phyloP scores from a whole-genome alignment of 2,113 vertebrate species.

The Macroglossus sobrinus region DNA sequence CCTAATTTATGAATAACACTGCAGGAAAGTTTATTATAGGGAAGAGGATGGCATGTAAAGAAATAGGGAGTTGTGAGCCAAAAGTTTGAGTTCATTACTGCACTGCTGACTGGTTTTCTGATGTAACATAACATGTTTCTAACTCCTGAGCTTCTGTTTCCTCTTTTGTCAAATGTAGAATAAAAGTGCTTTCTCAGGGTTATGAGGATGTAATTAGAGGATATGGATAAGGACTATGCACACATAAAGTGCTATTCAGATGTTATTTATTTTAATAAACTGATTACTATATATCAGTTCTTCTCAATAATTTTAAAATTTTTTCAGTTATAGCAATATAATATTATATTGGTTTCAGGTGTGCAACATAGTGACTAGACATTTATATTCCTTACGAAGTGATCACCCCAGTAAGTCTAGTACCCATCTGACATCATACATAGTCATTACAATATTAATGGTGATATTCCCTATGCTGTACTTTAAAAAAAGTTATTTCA shows the following conservation, averaged over 20 bases:
- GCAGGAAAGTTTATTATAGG: neutral
- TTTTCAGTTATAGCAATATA: neutral
- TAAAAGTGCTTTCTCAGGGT: neutral
- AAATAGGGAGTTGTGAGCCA: neutral
- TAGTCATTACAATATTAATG: neutral
- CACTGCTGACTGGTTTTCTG: neutral
- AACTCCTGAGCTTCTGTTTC: neutral
- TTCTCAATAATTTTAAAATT: neutral
- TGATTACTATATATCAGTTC: neutral
- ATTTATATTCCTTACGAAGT: neutral
- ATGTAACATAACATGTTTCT: neutral
- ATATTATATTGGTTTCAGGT: neutral
- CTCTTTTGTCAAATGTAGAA: neutral
- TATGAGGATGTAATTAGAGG: neutral
- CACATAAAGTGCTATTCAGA: neutral
- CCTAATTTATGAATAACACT: neutral
- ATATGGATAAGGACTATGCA: neutral
- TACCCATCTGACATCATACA: neutral
- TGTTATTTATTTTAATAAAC: conserved; percentile 12
- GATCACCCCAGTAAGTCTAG: neutral
- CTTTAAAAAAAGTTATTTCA: neutral
- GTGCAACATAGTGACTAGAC: neutral
- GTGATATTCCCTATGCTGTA: neutral
- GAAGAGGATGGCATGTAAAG: neutral
- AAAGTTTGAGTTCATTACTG: neutral